A percentile compares a stretch with the other conserved stretches of the same genome.
phyloP scores from a whole-genome alignment of 2,797 vertebrate genomes.

The Phrynocephalus vlangalii region DNA sequence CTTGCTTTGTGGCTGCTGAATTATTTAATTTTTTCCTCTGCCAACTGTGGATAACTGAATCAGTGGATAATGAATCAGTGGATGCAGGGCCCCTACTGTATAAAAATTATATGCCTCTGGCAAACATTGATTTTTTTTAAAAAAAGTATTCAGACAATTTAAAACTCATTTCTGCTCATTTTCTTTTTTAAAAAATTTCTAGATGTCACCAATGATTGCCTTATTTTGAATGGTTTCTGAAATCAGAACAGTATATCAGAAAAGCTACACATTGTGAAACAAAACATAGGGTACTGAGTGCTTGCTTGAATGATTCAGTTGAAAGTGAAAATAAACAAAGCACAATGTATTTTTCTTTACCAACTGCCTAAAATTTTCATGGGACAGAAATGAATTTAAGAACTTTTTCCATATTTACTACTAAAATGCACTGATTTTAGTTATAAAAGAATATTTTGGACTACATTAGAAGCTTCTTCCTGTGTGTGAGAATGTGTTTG shows the following conservation, averaged over 20 bases:
- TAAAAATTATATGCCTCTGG: no score
- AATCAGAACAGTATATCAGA: constrained; percentile 21
- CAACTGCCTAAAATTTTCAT: neutral
- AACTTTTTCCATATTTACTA: neutral
- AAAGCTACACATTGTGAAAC: neutral
- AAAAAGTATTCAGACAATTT: constrained; percentile 22
- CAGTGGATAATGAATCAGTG: no score
- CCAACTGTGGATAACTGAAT: no score
- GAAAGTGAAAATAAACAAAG: constrained; percentile 21
- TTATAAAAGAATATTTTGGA: neutral
- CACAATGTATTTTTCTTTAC: neutral
- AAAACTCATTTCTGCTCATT: neutral
- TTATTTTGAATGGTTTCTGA: constrained; percentile 8
- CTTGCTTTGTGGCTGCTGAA: no score
- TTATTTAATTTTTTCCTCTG: no score
- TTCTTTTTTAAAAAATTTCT: neutral
- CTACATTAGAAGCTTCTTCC: neutral
- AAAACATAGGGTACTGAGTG: neutral
- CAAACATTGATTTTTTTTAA: neutral
- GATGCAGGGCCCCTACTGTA: no score
- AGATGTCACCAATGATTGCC: neutral
- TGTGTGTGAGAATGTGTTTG: constrained; percentile 5
- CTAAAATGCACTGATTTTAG: neutral
- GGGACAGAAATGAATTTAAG: constrained; percentile 9
- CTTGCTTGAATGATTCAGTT: constrained; percentile 7